Evolutionary conservation across 1,140 invertebrate genomes (phyloP).

Genomic region (Pseudomyrmex sp.): DNA sequence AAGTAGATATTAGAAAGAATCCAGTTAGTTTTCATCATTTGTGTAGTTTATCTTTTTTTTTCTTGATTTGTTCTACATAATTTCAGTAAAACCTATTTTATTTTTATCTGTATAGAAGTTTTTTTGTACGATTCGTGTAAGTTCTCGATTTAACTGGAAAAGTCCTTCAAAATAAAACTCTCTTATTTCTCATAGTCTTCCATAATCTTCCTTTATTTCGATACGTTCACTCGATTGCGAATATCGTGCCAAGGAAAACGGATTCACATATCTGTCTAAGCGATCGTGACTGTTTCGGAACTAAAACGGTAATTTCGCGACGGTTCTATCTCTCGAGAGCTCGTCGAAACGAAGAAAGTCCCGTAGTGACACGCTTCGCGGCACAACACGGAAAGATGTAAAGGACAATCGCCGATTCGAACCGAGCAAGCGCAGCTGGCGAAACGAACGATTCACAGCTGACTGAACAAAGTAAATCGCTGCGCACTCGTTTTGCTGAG

Average conservation of each 20-base stretch:
- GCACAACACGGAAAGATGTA: slow-evolving; percentile 68
- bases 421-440: slow-evolving; percentile 47
- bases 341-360: slow-evolving; percentile 68
- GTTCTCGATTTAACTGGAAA: background rate
- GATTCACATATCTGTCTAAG: background rate
- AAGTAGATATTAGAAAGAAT: slow-evolving; percentile 27
- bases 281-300: slow-evolving; percentile 28
- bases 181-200: too few species aligned
- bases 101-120: background rate
- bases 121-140: background rate
- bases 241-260: background rate
- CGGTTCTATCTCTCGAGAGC: slow-evolving; percentile 42
- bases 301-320: slow-evolving; percentile 27
- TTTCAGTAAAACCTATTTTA: background rate
- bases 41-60: background rate
- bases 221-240: too few species aligned
- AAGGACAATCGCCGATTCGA: slow-evolving; percentile 53
- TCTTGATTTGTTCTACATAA: background rate
- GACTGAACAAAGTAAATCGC: slow-evolving; percentile 67
- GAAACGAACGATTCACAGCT: slow-evolving; percentile 68
- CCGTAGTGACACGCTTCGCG: slow-evolving; percentile 70
- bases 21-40: background rate
- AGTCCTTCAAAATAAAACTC: too few species aligned
- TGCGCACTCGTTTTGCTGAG: background rate
- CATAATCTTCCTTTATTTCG: too few species aligned